Evolutionary conservation across 2,113 vertebrate genomes (phyloP), one percentile per base, ranked within the genome.

Genomic region (Hemiprocne comata): DNA sequence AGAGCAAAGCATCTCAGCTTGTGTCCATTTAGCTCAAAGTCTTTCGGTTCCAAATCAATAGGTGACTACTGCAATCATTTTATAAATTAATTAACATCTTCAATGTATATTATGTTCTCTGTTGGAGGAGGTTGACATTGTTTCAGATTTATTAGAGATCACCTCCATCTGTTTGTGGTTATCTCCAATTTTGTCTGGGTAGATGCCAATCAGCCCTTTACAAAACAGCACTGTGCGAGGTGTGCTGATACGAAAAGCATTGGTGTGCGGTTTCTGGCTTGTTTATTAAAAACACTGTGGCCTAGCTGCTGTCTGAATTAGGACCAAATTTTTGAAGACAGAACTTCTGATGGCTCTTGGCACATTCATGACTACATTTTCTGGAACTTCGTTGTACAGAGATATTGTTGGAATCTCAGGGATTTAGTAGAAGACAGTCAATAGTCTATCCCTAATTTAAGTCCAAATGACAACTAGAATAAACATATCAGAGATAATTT

Each of bases 211-310:
- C 53, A 61, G 44, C 24, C 24, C 53, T 81, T 36, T 33, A 44
- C 20, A 87, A 58, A 13, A 5, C 0, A 0, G 13, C 70, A 75
- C 54, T 33, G 44, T 10, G 31, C 34, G 31, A 0, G 0, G 54
- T 1, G 1, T 54, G 44, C 54, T 62, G n/a, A 16, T 28, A 21
- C 7, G 51, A 75, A 72, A 85, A 55, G 19, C 40, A 61, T 8
- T 0, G 0, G 20, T 48, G n/a, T 0, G 2, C 6, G 34, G 42
- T 62, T 42, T 55, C 25, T 60, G 76, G 62, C 53, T 74, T 62
- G 17, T 38, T 3, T 4, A 13, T 50, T 50, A 73, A 76, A 58
- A 83, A 28, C 38, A 34, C 23, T 29, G 34, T 11, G 58, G 46
- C 10, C 31, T 50, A 2, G 2, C 50, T 77, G 82, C 82, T 80